Percentiles rank a stretch among this genome's conserved stretches.
Evolutionary conservation across 2,113 vertebrate genomes (phyloP).

Genomic region (Tauraco erythrolophus): DNA sequence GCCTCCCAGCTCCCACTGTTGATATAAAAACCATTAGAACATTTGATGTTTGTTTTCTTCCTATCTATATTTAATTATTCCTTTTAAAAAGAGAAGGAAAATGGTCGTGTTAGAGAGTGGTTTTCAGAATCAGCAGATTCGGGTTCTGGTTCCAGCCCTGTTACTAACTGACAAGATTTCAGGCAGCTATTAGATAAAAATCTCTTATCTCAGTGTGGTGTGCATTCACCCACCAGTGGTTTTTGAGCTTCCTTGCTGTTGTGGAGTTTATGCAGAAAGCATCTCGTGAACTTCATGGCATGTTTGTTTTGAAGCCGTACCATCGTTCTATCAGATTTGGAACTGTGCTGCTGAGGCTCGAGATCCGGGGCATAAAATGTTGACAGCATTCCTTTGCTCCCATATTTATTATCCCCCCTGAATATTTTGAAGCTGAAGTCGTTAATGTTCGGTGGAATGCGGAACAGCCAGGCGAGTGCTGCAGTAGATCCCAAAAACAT

Average conservation of each 20-base stretch:
- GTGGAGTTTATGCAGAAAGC: not conserved
- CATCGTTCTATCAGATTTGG: not conserved
- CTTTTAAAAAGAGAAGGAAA: not conserved
- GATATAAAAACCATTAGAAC: not conserved
- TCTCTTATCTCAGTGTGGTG: not conserved
- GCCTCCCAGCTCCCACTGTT: not conserved
- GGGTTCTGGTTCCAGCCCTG: not conserved
- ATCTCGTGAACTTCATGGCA: not conserved
- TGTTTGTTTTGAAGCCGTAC: not conserved
- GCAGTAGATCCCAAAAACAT: slow-evolving; percentile 65
- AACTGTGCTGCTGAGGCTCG: not conserved
- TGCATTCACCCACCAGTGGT: fast-evolving
- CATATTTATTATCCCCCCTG: not conserved
- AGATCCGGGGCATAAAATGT: not conserved
- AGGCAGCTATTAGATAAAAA: not conserved
- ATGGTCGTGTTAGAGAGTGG: not conserved
- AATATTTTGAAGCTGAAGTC: slow-evolving; percentile 66
- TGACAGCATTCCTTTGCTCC: slow-evolving; percentile 42
- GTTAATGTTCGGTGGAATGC: slow-evolving; percentile 67
- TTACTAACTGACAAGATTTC: not conserved
- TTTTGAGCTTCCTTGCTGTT: not conserved
- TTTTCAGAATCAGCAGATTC: not conserved
- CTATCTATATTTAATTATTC: not conserved
- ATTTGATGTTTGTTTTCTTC: not conserved
- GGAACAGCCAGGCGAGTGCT: slow-evolving; percentile 42